Percentiles rank a stretch among this genome's conserved stretches.
These are phyloP conservation scores for Drosophila elegans DNA, from an alignment of 1,140 invertebrate species.

Conservation along the genomic window DNA sequence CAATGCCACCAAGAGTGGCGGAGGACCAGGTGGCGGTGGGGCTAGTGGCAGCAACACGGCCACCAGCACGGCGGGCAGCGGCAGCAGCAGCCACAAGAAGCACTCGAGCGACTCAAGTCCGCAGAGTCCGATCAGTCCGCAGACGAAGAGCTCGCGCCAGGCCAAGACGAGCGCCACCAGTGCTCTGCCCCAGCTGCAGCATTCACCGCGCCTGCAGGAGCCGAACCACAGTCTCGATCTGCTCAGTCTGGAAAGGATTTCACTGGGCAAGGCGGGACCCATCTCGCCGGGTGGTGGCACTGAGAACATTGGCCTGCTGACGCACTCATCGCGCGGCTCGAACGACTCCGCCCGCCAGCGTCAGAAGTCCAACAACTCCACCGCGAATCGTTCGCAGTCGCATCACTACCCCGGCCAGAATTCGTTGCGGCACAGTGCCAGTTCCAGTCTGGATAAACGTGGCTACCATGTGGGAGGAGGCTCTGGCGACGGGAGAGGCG, in stretches of 20 bases:
- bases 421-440: constrained; percentile 70
- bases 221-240: constrained; percentile 62
- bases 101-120: constrained; percentile 84
- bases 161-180: constrained; percentile 73
- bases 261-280: constrained; percentile 60
- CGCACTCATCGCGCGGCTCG: constrained; percentile 77
- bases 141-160: constrained; percentile 73
- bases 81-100: constrained; percentile 77
- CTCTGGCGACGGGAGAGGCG: constrained; percentile 84
- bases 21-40: constrained; percentile 42
- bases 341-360: constrained; percentile 72
- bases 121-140: constrained; percentile 83
- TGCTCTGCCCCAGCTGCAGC: constrained; percentile 61
- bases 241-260: constrained; percentile 70
- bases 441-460: constrained; percentile 85
- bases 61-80: constrained; percentile 72
- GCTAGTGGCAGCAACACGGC: constrained; percentile 74
- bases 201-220: constrained; percentile 69
- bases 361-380: constrained; percentile 68
- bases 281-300: constrained; percentile 68
- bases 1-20: constrained; percentile 58
- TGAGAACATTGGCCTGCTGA: constrained; percentile 75
- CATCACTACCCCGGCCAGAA: constrained; percentile 63
- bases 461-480: constrained; percentile 79
- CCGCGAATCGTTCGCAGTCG: constrained; percentile 63